These are phyloP conservation scores for Pararge aegeria DNA, from an alignment of 1,140 invertebrate species.

Conservation along the genomic window DNA sequence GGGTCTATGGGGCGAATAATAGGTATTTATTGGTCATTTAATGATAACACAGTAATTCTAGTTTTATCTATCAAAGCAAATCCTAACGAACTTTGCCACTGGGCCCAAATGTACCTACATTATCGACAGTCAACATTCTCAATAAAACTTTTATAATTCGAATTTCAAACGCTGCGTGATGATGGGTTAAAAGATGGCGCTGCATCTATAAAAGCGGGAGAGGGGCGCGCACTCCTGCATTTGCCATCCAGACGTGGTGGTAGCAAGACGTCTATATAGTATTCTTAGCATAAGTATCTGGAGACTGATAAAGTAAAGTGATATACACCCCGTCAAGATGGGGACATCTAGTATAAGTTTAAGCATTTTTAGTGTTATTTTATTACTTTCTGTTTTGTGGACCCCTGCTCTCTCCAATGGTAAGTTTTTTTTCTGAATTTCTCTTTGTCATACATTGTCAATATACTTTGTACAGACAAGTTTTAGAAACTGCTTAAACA, in stretches of 20 bases:
- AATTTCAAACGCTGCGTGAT: constrained; percentile 6
- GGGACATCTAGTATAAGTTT: constrained; percentile 61
- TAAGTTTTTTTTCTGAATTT: constrained; percentile 37
- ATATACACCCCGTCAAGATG: constrained; percentile 55
- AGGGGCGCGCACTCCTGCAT: constrained; percentile 36
- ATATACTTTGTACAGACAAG: too few species aligned
- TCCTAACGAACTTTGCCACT: background rate
- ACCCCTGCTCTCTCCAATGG: constrained; percentile 52
- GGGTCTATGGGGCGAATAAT: background rate
- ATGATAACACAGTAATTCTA: background rate
- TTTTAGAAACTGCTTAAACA: background rate
- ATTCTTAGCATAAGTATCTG: constrained; percentile 43
- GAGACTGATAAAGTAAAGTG: constrained; percentile 59
- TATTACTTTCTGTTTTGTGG: constrained; percentile 63
- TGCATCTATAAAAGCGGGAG: constrained; percentile 55
- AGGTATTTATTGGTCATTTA: background rate
- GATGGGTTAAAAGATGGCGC: constrained; percentile 17
- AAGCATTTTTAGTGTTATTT: constrained; percentile 53
- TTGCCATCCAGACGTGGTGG: constrained; percentile 50
- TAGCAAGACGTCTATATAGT: constrained; percentile 40
- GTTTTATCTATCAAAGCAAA: background rate
- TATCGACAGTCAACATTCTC: background rate
- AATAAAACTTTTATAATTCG: constrained; percentile 4
- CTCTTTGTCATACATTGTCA: background rate
- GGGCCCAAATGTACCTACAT: background rate